These are phyloP conservation scores for Trichogramma pretiosum DNA, from an alignment of 1,140 invertebrate genomes.

Conservation along the genomic window DNA sequence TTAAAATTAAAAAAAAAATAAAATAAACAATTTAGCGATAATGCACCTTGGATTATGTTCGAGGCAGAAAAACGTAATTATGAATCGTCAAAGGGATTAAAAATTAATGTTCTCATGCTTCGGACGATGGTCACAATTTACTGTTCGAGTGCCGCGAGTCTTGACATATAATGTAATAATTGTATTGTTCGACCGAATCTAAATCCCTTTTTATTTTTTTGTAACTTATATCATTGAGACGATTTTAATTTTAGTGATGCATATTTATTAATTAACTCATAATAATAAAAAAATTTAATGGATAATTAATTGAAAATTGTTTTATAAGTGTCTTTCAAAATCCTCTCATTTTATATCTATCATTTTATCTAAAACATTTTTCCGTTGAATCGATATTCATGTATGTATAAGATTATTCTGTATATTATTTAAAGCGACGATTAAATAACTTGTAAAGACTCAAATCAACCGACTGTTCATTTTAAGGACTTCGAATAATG, in stretches of 20 bases:
- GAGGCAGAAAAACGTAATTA: slow-evolving; percentile 3
- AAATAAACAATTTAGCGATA: slow-evolving; percentile 11
- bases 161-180: slow-evolving; percentile 16
- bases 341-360: slow-evolving; percentile 10
- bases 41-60: slow-evolving; percentile 12
- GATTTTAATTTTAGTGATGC: slow-evolving; percentile 14
- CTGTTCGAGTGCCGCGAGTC: slow-evolving; percentile 12
- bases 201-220: slow-evolving; percentile 15
- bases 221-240: slow-evolving; percentile 12
- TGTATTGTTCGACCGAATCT: slow-evolving; percentile 5
- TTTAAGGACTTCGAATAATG: too few relatives aligned
- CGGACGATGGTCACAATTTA: too few relatives aligned
- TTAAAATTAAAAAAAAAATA: too few relatives aligned
- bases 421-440: not conserved
- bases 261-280: slow-evolving; percentile 14
- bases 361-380: slow-evolving; percentile 10
- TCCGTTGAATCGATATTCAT: slow-evolving; percentile 3
- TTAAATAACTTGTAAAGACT: slow-evolving; percentile 17
- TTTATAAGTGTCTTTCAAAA: slow-evolving; percentile 13
- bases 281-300: slow-evolving; percentile 13
- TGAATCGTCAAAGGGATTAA: not conserved
- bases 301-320: slow-evolving; percentile 5
- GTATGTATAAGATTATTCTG: slow-evolving; percentile 8
- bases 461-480: slow-evolving; percentile 12
- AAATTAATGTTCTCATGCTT: slow-evolving; percentile 9